A percentile compares a stretch with the other conserved stretches of the same genome.
Conservation (phyloP, 2,113 vertebrate species). For the Ochotona princeps region DNA sequence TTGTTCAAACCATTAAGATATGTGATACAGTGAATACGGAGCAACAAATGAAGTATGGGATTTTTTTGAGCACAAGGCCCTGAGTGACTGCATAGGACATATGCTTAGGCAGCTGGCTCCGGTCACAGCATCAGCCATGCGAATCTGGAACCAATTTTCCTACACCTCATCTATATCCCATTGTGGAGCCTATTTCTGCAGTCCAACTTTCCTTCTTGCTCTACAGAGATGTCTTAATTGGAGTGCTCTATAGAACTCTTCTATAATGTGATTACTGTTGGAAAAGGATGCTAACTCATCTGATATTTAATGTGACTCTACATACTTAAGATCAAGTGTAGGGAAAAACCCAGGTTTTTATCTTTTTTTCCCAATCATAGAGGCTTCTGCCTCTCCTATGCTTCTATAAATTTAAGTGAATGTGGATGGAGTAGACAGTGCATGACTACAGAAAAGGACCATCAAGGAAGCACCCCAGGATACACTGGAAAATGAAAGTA, state of each 20-base stretch:
- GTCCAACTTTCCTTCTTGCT: neutral
- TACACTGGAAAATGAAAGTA: neutral
- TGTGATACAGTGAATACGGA: neutral
- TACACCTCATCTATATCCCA: rapidly evolving
- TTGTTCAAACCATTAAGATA: neutral
- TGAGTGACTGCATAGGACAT: rapidly evolving
- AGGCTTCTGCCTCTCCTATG: neutral
- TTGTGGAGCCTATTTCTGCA: neutral
- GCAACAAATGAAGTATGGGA: neutral
- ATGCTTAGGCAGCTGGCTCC: rapidly evolving
- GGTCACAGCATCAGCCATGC: neutral
- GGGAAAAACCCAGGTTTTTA: neutral
- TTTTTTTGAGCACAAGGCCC: neutral
- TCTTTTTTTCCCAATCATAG: neutral
- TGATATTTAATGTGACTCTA: neutral
- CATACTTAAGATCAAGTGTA: neutral
- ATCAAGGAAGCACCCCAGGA: neutral
- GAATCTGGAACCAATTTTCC: neutral
- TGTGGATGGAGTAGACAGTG: neutral
- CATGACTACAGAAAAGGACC: neutral
- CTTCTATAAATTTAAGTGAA: neutral
- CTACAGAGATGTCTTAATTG: neutral
- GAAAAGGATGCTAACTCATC: neutral
- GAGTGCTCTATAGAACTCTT: neutral
- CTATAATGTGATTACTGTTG: neutral